Evolutionary conservation across 2,888 invertebrate species (phyloP), one percentile per base, ranked within the genome.

Genomic region (Cancer borealis): DNA sequence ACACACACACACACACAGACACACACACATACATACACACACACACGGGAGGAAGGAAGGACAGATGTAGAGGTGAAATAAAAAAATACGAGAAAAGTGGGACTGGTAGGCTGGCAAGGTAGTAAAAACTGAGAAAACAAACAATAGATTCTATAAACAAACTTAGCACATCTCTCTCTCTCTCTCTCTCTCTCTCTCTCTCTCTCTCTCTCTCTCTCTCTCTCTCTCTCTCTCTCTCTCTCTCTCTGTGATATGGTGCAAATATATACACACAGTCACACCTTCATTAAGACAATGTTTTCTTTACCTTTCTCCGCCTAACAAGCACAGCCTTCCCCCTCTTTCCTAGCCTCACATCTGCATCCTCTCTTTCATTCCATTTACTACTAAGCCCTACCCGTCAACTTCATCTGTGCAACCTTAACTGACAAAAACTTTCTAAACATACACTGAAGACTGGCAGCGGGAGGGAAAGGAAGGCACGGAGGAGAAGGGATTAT

Each of bases 201-300:
- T 39, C 88, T 88, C 39, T 88, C 88, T 88, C 26, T 39, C 26
- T 88, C 88, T 26, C 88, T 88, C 88, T 88, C 88, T 88, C 84
- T 84, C 84, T 84, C 84, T 84, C 84, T 84, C 88, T 88, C 88
- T 88, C 88, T 88, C 88, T 88, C 88, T 39, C 88, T 88, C 88
- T 88, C 88, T 88, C 88, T 88, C 84, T 84, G 21, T 84, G 21
- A 21, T n/a, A 10, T 39, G 30, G 39, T 88, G 8, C 17, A 26
- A 30, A 6, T n/a, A n/a, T n/a, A n/a, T n/a, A n/a, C 39, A 21
- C 45, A 10, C 26, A 10, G 39, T 17, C 17, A 54, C 54, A 54
- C 54, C 8, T 54, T 54, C 54, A 54, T 54, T 54, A 54, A 54
- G 54, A 54, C 54, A 10, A 54, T 10, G 54, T 14, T 54, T 54